Conservation (phyloP, 1,140 invertebrate genomes). For the Plutomurus gul region DNA sequence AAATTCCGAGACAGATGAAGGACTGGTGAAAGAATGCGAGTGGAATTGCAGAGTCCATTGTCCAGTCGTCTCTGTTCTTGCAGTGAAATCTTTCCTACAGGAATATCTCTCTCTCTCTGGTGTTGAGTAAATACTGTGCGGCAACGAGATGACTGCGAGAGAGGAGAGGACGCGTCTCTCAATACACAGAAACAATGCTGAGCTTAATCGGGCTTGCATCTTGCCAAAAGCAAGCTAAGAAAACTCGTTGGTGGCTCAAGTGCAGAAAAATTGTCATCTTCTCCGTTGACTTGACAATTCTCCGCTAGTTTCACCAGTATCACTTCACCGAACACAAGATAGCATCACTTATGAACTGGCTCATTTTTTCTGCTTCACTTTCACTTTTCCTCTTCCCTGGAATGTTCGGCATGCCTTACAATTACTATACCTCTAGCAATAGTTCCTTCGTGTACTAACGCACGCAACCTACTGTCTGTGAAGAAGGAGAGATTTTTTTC, state of each 20-base stretch:
- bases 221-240: constrained; percentile 4
- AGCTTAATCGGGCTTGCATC: not conserved
- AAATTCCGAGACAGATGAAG: too few relatives aligned
- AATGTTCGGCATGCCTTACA: not conserved
- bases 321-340: not conserved
- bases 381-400: not conserved
- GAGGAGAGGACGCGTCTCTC: too few relatives aligned
- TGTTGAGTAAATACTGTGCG: too few relatives aligned
- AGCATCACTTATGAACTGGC: not conserved
- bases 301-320: not conserved
- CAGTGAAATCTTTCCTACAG: too few relatives aligned
- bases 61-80: too few relatives aligned
- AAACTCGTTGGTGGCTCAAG: constrained; percentile 12
- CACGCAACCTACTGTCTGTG: too few relatives aligned
- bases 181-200: constrained; percentile 14
- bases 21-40: too few relatives aligned
- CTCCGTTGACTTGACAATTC: not conserved
- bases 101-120: too few relatives aligned
- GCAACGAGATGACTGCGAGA: too few relatives aligned
- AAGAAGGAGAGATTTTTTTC: too few relatives aligned
- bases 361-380: not conserved
- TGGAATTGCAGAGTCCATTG: too few relatives aligned
- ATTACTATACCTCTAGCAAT: not conserved
- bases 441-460: too few relatives aligned
- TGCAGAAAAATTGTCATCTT: constrained; percentile 11